A percentile compares a stretch with the other conserved stretches of the same genome.
Conservation (phyloP, 2,888 invertebrate species). For the Tipula unca region DNA sequence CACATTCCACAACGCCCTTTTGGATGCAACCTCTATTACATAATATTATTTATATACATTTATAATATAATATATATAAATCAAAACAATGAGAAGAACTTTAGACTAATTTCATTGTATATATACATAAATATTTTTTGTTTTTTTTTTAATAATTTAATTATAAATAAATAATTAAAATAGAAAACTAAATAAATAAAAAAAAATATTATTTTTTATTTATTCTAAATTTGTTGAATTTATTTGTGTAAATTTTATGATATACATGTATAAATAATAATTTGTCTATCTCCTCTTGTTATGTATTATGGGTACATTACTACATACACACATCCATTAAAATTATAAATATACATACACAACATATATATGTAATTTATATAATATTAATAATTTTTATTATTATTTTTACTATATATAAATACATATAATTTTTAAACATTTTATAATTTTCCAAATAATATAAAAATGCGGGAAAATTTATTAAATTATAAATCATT, state of each 20-base stretch:
- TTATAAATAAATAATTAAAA: background rate
- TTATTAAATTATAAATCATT: constrained; percentile 20
- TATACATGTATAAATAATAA: background rate
- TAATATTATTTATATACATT: background rate
- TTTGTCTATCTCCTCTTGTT: background rate
- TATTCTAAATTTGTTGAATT: background rate
- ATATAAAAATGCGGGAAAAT: constrained; percentile 9
- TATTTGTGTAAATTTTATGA: background rate
- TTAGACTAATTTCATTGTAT: background rate
- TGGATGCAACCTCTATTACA: background rate
- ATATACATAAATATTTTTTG: background rate
- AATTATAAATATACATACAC: background rate
- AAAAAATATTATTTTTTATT: background rate
- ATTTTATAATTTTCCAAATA: background rate
- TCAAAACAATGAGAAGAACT: background rate
- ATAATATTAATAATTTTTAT: constrained; percentile 2
- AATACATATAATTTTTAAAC: background rate
- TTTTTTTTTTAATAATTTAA: background rate
- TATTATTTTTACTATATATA: background rate
- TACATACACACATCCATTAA: background rate
- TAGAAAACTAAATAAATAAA: background rate
- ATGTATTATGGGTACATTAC: background rate
- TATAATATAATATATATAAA: background rate
- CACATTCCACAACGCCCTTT: background rate
- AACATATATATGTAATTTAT: background rate